Base-by-base conservation (phyloP, 2,797 vertebrate genomes). In the Oophaga sylvatica region DNA sequence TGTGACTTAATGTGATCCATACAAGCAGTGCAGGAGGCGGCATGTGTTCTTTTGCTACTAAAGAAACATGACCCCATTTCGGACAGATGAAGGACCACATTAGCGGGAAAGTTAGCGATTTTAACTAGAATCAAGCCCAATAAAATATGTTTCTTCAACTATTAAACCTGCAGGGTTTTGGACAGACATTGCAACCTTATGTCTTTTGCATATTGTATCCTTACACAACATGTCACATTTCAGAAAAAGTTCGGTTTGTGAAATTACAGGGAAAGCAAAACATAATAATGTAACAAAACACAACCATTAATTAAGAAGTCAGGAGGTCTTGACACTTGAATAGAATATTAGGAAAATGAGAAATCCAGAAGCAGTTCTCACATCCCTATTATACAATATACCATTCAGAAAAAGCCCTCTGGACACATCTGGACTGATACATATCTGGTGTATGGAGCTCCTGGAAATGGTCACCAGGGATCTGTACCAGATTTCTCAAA, bases 1-100 rank as follows among this genome's bases (percentile, higher is more conserved):
- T 65, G 48, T 76, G 59, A 17, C 62, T 63, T 84, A 88, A 84
- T 75, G n/a, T 20, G 53, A 76, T 76, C 83, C 83, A 81, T 88
- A 65, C 31, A 84, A 57, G 82, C 16, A 59, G 22, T 35, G 59
- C 4, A 81, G 22, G 67, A 71, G 67, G 0, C 29, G 20, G 15
- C 41, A 80, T 53, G 56, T 73, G 77, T 70, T 78, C 56, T 63
- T 71, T 73, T 57, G 87, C 65, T 84, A 57, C 78, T 81, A 76
- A 11, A 63, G 35, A 75, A 62, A n/a, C 26, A 6, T 6, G n/a
- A 63, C 31, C 35, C 56, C 17, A 75, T 45, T 84, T 62, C 19
- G 57, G 82, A 48, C 56, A 45, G 22, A 75, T 62, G 70, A 75
- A 62, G 70, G 71, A 76, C 68, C 8, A 76, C 2, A 16, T 10